Evolutionary conservation across 92 coral and sea anemone genomes (phyloP).

Genomic region (Pocillopora grandis): DNA sequence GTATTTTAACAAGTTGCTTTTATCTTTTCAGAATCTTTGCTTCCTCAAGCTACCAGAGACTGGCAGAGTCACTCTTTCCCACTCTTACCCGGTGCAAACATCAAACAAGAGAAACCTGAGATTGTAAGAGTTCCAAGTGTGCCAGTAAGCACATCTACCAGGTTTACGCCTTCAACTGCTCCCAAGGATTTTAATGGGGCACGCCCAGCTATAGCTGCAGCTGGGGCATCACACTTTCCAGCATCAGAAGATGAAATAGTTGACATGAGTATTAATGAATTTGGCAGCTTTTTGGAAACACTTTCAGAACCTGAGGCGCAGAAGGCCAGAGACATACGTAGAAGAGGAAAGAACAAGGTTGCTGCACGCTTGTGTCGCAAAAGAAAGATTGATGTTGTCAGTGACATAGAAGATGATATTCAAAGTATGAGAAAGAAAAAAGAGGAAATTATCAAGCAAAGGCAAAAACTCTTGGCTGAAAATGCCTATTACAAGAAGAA

Average conservation of each 20-base stretch:
- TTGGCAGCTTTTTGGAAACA: conserved; percentile 64
- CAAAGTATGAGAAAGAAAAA: conserved; percentile 53
- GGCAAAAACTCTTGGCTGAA: conserved; percentile 69
- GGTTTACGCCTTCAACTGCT: conserved; percentile 28
- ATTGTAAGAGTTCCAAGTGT: background rate
- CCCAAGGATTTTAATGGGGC: conserved; percentile 44
- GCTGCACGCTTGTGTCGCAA: conserved; percentile 97
- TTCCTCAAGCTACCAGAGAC: conserved; percentile 1
- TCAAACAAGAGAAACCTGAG: conserved; percentile 37
- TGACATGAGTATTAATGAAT: conserved; percentile 85
- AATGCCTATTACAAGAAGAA: conserved; percentile 66
- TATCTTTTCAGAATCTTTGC: conserved; percentile 5
- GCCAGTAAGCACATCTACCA: conserved; percentile 23
- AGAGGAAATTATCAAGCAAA: conserved; percentile 66
- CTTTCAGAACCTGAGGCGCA: conserved; percentile 70
- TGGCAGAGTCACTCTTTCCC: conserved; percentile 22
- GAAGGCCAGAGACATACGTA: conserved; percentile 81
- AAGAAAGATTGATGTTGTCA: conserved; percentile 84
- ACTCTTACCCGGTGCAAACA: conserved; percentile 9
- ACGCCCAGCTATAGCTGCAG: conserved; percentile 28
- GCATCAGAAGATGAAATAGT: conserved; percentile 73
- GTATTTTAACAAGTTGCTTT: background rate
- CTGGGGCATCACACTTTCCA: conserved; percentile 39
- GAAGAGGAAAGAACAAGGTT: conserved; percentile 94
- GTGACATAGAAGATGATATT: conserved; percentile 67